These are phyloP conservation scores for Halcyon smyrnensis DNA, from an alignment of 2,797 vertebrate species.

Conservation along the genomic window DNA sequence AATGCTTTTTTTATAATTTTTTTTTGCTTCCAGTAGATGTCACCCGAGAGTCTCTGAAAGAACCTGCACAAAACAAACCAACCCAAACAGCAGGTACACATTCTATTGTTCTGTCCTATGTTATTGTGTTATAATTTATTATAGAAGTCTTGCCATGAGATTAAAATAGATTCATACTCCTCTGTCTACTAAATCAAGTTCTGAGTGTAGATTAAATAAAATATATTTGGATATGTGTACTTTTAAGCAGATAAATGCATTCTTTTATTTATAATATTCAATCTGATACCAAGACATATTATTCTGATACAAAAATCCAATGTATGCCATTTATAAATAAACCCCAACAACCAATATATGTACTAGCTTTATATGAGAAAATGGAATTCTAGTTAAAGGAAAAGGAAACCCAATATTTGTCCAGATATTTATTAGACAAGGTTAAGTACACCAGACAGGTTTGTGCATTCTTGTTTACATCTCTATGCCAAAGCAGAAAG, in stretches of 20 bases:
- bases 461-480: not conserved
- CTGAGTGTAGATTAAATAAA: not conserved
- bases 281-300: not conserved
- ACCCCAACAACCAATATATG: not conserved
- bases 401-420: not conserved
- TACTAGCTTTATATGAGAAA: not conserved
- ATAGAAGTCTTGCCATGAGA: not conserved
- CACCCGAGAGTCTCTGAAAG: constrained; percentile 55
- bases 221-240: not conserved
- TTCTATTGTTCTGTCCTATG: constrained; percentile 1
- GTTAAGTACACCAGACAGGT: not conserved
- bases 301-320: not conserved
- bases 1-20: not conserved
- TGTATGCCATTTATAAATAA: not conserved
- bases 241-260: not conserved
- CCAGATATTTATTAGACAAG: not conserved
- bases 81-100: not conserved
- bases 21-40: constrained; percentile 72
- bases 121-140: not conserved
- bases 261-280: not conserved
- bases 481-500: not conserved
- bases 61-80: not conserved
- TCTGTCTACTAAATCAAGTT: not conserved
- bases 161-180: not conserved
- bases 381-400: not conserved